Evolutionary conservation across 1,140 invertebrate genomes (phyloP), one percentile per base, ranked within the genome.

Genomic region (Hylaeus anthracinus): DNA sequence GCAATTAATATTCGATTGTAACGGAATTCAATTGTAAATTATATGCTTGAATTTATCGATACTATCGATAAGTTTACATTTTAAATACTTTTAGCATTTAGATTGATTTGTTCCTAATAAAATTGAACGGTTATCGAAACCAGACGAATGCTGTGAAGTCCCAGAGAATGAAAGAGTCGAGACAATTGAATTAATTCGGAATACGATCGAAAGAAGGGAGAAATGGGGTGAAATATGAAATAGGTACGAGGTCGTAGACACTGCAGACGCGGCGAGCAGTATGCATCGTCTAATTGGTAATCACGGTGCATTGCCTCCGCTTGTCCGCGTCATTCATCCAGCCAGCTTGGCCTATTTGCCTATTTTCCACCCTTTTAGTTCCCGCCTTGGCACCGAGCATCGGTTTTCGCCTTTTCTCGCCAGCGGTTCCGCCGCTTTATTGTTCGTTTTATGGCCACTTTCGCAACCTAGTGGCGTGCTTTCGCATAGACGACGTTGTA

Each of bases 301-400:
- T 88, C 81, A 87, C 82, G 70, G 83, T 88, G 76, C 84, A 88
- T 88, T 88, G 88, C 81, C 84, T 85, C 81, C 66, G 41, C 48
- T 78, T 14, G 63, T 12, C 53, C 56, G 64, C 66, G 83, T 75
- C 81, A 69, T 67, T 83, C 72, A 78, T 87, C 80, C 81, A 86
- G 73, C 73, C 86, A 66, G 72, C 60, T 81, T 88, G 88, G 66
- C 87, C 88, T 86, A 88, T 89, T 89, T 90, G 84, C 82, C 87
- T 87, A 89, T 88, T 88, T 90, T 88, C 81, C 83, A 88, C 70
- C 83, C 78, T 87, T 78, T 69, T 79, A 83, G 70, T 37, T 85
- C 67, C 43, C 39, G 65, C 65, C 71, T 71, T 74, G 61, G 41
- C 70, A 43, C 45, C n/a, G 48, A 1, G 61, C 39, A 56, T 73